Percentiles rank a stretch among this genome's conserved stretches.
These are phyloP conservation scores for Pocillopora verrucosa DNA, from an alignment of 64 coral and sea anemone species.

Conservation along the genomic window DNA sequence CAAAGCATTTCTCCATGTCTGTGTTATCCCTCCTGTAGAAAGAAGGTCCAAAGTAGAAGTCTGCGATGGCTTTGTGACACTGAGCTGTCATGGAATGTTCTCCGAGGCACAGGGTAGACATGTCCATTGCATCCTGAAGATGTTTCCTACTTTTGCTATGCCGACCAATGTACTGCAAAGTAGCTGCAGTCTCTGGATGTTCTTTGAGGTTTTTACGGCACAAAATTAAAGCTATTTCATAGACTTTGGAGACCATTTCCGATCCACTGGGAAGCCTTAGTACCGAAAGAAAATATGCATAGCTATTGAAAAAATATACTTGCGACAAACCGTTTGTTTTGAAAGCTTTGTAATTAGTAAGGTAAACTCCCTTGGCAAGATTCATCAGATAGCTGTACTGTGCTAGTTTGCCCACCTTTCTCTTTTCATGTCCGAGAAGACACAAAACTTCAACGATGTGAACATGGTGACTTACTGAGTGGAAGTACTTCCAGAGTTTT, in stretches of 20 bases:
- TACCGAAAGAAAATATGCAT: slow-evolving; percentile 22
- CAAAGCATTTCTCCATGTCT: background rate
- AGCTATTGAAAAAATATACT: slow-evolving; percentile 35
- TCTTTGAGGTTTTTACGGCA: background rate
- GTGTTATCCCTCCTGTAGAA: background rate
- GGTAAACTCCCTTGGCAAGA: background rate
- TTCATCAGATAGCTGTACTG: slow-evolving; percentile 20
- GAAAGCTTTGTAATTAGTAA: background rate
- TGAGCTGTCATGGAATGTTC: slow-evolving; percentile 30
- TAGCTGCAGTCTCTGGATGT: slow-evolving; percentile 13
- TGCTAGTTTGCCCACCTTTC: slow-evolving; percentile 14
- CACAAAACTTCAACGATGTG: slow-evolving; percentile 30
- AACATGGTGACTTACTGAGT: background rate
- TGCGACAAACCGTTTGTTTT: background rate
- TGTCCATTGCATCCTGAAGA: slow-evolving; percentile 4
- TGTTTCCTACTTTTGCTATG: background rate
- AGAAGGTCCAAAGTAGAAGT: background rate
- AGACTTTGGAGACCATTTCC: background rate
- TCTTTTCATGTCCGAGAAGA: slow-evolving; percentile 39
- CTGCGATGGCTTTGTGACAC: slow-evolving; percentile 34
- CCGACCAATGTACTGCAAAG: background rate
- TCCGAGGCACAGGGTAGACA: background rate
- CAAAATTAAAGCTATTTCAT: background rate
- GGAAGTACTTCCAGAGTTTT: background rate
- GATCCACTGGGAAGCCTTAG: background rate